Base-by-base conservation (phyloP, 2,113 vertebrate species). In the Phrynocephalus versicolor region DNA sequence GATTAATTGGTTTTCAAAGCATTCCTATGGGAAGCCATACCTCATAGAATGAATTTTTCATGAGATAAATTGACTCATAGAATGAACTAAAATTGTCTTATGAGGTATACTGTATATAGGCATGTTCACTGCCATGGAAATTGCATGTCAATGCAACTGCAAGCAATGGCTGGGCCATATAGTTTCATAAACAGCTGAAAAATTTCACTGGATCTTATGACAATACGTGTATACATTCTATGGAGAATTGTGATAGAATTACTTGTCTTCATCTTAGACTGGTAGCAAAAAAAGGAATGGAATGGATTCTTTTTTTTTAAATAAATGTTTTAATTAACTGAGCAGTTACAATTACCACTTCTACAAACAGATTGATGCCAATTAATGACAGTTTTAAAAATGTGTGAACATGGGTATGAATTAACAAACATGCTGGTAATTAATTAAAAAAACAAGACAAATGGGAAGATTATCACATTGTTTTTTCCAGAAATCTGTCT, bases 341-440 rank as follows among this genome's bases (percentile, higher is more conserved):
- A 30, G 70, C 73, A 75, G 67, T 30, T 51, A 70, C 27, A 88
- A 2, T 10, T 78, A 37, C 35, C 19, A 25, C 57, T 3, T 70
- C n/a, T 64, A 71, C 30, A 23, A 21, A 41, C 21, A 76, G 14
- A 58, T 25, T 35, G 39, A 19, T 45, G 39, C 75, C 55, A 58
- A 77, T 72, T 76, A 84, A 83, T 77, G 58, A 41, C 55, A 25
- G n/a, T 83, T 81, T 86, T 15, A 65, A 75, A 84, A 84, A 81
- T 67, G 58, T 58, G 70, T 35, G 16, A 55, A 67, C 67, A 55
- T 77, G 39, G 18, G 16, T 70, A 7, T n/a, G 37, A 79, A 87
- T 76, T 87, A 79, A 55, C 75, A 79, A 82, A 79, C 79, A 8
- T 83, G 6, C n/a, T 83, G 65, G 19, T 62, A 83, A 77, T 86